phyloP scores from a whole-genome alignment of 2,113 vertebrate species.

The Octodon degus region DNA sequence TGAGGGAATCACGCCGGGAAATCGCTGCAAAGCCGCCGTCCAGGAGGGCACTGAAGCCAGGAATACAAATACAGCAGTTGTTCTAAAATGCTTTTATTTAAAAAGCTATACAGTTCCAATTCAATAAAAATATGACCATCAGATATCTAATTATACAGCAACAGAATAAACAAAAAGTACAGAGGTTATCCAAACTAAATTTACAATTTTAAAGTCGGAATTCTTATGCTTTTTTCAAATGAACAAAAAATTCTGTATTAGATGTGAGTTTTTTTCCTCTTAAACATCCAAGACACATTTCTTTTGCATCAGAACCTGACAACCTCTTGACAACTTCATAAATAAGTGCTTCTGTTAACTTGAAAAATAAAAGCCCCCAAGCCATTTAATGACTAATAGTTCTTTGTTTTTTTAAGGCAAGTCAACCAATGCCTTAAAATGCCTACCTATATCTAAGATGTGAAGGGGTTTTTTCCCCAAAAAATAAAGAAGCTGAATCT shows the following conservation, averaged over 20 bases:
- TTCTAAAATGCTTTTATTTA: conserved; percentile 74
- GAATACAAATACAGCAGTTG: conserved; percentile 59
- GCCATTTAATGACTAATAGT: conserved; percentile 38
- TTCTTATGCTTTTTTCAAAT: conserved; percentile 49
- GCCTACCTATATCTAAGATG: conserved; percentile 21
- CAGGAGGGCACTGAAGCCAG: no score
- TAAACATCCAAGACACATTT: conserved; percentile 37
- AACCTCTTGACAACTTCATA: conserved; percentile 47
- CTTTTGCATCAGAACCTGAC: conserved; percentile 61
- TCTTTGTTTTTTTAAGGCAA: conserved; percentile 21
- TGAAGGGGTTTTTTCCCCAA: background rate
- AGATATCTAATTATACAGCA: conserved; percentile 68
- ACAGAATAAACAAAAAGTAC: conserved; percentile 56
- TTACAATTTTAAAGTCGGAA: conserved; percentile 64
- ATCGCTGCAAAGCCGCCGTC: no score
- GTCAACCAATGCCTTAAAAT: conserved; percentile 47
- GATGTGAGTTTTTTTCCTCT: conserved; percentile 25
- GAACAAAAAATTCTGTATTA: conserved; percentile 59
- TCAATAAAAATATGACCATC: conserved; percentile 69
- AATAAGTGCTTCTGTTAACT: conserved; percentile 54
- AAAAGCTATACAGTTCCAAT: conserved; percentile 69
- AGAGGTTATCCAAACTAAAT: conserved; percentile 68
- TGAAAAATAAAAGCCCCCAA: conserved; percentile 61
- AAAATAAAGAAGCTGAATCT: conserved; percentile 11
- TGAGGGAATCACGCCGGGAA: no score